phyloP scores from a whole-genome alignment of 2,888 invertebrate genomes.

The Chrysopilus asiliformis region DNA sequence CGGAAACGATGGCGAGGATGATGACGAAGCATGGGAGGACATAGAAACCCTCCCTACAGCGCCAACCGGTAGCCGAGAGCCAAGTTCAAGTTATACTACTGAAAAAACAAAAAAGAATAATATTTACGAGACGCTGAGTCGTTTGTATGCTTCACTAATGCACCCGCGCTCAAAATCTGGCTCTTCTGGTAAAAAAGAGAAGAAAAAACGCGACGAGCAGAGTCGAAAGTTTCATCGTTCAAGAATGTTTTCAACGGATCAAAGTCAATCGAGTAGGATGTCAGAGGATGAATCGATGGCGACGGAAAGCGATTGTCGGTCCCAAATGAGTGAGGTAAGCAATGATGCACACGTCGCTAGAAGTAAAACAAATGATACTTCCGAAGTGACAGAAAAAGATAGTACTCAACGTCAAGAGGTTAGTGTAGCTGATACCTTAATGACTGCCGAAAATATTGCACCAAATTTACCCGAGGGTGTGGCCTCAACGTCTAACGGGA shows the following conservation, averaged over 20 bases:
- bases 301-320: neutral
- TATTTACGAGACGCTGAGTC: slow-evolving; percentile 19
- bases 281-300: neutral
- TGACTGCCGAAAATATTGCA: neutral
- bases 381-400: neutral
- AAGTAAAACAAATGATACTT: neutral
- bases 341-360: no score
- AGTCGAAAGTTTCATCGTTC: no score
- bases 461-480: no score
- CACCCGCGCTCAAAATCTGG: slow-evolving; percentile 3
- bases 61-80: slow-evolving; percentile 13
- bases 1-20: slow-evolving; percentile 12
- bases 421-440: neutral
- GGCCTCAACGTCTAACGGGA: no score
- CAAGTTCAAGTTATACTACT: slow-evolving; percentile 9
- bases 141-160: slow-evolving; percentile 15
- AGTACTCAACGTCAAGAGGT: neutral
- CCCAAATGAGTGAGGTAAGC: no score
- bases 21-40: slow-evolving; percentile 26
- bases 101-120: slow-evolving; percentile 17
- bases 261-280: neutral
- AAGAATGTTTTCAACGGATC: no score
- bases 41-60: slow-evolving; percentile 20
- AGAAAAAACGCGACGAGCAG: neutral
- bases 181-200: neutral